Base-by-base conservation (phyloP, 2,113 vertebrate species). In the Macquaria australasica region DNA sequence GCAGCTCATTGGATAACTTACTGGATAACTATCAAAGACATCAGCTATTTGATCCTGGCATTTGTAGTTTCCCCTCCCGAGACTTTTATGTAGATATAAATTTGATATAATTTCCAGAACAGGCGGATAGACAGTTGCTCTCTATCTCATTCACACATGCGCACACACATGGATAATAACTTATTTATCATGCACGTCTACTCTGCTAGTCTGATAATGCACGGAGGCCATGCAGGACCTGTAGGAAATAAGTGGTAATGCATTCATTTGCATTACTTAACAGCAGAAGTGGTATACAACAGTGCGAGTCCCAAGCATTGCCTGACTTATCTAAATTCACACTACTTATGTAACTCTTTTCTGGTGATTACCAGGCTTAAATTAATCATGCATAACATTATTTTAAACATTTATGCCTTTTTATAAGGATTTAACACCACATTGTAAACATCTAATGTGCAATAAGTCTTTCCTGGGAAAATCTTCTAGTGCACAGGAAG, bases 191-290 rank as follows among this genome's bases (percentile, higher is more conserved):
- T 76, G 63, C 70, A 67, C n/a, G 31, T 79, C 62, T 12, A 21
- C 62, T 59, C 41, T 83, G 37, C 48, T 41, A n/a, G 18, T 31
- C 39, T 73, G 68, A 67, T 84, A 60, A 85, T 78, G 14, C 18
- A 23, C 64, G 62, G 48, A 73, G 58, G 9, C n/a, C 18, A 73
- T 67, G 56, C 43, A 70, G 1, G 41, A 56, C 18, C 43, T 25
- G 77, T 16, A 62, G 31, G 31, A 84, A 60, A 34, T 60, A 37
- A 41, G 60, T 15, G 34, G 1, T 6, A 34, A 15, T 56, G 81
- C 74, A 77, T 76, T 72, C 0, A 86, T 83, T 84, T 79, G 75
- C 50, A 77, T 78, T 21, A 48, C 0, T 48, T 50, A 68, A 18
- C 39, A 73, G 31, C 51, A 7, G 51, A 39, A 41, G 3, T 5